phyloP scores from a whole-genome alignment of 2,888 invertebrate species.

The Xylota segnis region DNA sequence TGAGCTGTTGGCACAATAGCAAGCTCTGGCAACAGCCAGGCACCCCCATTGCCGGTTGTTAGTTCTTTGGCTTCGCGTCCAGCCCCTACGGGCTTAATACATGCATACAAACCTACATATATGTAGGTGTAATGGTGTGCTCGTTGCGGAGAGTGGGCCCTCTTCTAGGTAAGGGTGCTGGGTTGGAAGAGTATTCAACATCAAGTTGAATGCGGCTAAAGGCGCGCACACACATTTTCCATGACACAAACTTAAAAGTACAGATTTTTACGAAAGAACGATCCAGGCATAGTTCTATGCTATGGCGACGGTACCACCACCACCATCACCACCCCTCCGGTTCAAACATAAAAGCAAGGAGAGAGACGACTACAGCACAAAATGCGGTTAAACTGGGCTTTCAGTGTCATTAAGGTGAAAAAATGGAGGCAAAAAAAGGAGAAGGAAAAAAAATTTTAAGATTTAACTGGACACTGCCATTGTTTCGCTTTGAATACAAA shows the following conservation, averaged over 20 bases:
- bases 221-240: slow-evolving; percentile 32
- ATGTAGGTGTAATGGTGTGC: slow-evolving; percentile 67
- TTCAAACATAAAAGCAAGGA: slow-evolving; percentile 16
- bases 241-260: slow-evolving; percentile 45
- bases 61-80: slow-evolving; percentile 68
- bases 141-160: slow-evolving; percentile 6
- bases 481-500: slow-evolving; percentile 55
- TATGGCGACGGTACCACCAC: neutral
- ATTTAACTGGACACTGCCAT: slow-evolving; percentile 47
- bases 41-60: slow-evolving; percentile 61
- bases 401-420: slow-evolving; percentile 61
- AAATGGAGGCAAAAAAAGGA: slow-evolving; percentile 27
- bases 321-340: neutral
- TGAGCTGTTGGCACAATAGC: slow-evolving; percentile 70
- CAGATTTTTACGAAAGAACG: slow-evolving; percentile 33
- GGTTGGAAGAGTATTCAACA: slow-evolving; percentile 40
- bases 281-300: slow-evolving; percentile 14
- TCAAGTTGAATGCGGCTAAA: slow-evolving; percentile 47
- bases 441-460: slow-evolving; percentile 48
- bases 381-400: slow-evolving; percentile 59
- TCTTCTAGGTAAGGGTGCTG: slow-evolving; percentile 16
- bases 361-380: slow-evolving; percentile 22
- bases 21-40: slow-evolving; percentile 58
- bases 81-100: slow-evolving; percentile 67
- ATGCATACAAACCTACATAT: too few relatives aligned